Conservation (phyloP, 2,797 vertebrate species). For the Myotis daubentonii region DNA sequence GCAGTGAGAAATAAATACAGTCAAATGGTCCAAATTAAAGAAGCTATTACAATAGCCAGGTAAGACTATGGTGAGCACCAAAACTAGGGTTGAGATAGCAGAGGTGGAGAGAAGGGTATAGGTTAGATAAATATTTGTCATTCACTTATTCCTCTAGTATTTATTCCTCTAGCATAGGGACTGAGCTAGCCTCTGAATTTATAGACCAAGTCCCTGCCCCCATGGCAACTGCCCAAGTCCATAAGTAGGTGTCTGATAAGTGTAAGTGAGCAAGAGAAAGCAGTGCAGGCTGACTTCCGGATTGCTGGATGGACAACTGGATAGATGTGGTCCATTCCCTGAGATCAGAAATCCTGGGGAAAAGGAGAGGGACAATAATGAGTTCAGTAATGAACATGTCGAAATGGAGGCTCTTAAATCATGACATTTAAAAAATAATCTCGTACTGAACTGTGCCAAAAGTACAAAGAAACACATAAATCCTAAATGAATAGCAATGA, state of each 20-base stretch:
- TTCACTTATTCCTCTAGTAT: neutral
- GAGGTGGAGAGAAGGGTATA: neutral
- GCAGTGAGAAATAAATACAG: neutral
- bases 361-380: neutral
- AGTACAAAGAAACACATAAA: constrained; percentile 34
- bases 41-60: neutral
- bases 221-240: neutral
- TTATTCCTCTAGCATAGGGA: neutral
- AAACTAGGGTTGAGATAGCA: neutral
- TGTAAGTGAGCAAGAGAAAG: neutral
- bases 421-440: constrained; percentile 47
- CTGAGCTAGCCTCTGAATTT: neutral
- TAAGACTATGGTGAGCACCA: neutral
- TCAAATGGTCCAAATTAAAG: neutral
- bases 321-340: neutral
- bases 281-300: neutral
- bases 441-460: constrained; percentile 12
- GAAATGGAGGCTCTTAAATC: neutral
- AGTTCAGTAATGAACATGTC: neutral
- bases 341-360: neutral
- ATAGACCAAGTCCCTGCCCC: neutral
- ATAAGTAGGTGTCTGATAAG: neutral
- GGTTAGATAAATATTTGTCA: neutral
- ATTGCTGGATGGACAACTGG: neutral
- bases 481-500: neutral